Percentiles rank a stretch among this genome's conserved stretches.
phyloP scores from a whole-genome alignment of 2,797 vertebrate species.

The Eulemur coronatus region DNA sequence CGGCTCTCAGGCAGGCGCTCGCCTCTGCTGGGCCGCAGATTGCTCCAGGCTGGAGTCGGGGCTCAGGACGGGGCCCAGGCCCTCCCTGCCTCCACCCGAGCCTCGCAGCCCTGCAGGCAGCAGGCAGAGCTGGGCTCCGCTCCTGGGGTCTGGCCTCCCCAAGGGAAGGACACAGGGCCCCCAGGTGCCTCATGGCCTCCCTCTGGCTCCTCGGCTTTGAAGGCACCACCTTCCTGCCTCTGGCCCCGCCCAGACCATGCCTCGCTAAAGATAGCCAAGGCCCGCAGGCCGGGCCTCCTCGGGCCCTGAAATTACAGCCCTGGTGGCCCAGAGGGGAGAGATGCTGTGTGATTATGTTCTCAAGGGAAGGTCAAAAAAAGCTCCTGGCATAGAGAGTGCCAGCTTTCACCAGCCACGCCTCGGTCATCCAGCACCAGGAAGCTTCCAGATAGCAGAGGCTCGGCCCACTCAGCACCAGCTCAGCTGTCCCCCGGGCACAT shows the following conservation, averaged over 20 bases:
- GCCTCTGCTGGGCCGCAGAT: neutral
- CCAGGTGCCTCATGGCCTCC: neutral
- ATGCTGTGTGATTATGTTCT: conserved; percentile 75
- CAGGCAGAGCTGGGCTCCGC: neutral
- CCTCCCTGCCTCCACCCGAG: neutral
- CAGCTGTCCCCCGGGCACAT: neutral
- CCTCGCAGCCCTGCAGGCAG: neutral
- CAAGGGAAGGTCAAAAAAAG: conserved; percentile 75
- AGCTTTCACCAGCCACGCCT: conserved; percentile 61
- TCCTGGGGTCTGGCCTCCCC: neutral
- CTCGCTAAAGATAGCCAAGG: conserved; percentile 75
- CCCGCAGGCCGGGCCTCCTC: neutral
- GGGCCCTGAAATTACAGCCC: conserved; percentile 72
- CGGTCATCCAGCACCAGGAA: neutral
- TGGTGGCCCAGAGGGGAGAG: conserved; percentile 24
- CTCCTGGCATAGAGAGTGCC: conserved; percentile 60
- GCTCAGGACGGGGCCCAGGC: neutral
- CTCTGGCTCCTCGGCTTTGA: neutral
- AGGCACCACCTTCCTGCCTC: neutral
- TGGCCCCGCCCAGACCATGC: conserved; percentile 30
- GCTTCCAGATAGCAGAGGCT: conserved; percentile 21
- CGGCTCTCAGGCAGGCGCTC: neutral
- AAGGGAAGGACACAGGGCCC: neutral
- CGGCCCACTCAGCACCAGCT: neutral
- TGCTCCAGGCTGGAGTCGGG: neutral